phyloP scores from a whole-genome alignment of 2,888 invertebrate species.

The Campoplex capitator region DNA sequence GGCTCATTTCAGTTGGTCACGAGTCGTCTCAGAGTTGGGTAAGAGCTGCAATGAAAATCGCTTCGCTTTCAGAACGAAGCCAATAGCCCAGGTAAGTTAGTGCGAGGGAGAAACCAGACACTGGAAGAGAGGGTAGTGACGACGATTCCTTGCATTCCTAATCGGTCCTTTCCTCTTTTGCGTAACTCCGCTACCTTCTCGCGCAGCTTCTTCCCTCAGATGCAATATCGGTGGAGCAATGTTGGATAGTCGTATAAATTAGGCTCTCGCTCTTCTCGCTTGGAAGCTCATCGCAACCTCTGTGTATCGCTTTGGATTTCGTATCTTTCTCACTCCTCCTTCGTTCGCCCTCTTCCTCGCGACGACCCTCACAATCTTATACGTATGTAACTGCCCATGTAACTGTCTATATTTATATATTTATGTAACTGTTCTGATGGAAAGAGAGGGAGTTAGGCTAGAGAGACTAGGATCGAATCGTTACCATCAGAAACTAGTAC shows the following conservation, averaged over 20 bases:
- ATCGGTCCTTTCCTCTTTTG: constrained; percentile 36
- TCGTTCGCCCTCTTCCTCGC: constrained; percentile 1
- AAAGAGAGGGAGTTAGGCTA: background rate
- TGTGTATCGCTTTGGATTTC: background rate
- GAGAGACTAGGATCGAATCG: constrained; percentile 77
- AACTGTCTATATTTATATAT: constrained; percentile 1
- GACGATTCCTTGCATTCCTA: constrained; percentile 16
- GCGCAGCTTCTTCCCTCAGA: constrained; percentile 20
- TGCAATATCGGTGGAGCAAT: constrained; percentile 16
- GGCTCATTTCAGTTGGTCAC: constrained; percentile 16
- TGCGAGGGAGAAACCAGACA: background rate
- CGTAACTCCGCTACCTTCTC: constrained; percentile 14
- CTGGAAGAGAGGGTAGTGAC: background rate
- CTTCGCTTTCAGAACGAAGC: constrained; percentile 11
- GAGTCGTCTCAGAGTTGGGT: background rate
- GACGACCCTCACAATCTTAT: background rate
- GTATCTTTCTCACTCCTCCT: constrained; percentile 14
- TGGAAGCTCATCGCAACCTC: constrained; percentile 8
- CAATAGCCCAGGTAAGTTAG: background rate
- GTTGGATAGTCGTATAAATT: constrained; percentile 42
- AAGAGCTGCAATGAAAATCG: constrained; percentile 20
- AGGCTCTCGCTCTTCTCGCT: constrained; percentile 22
- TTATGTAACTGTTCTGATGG: background rate
- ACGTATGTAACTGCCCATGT: background rate
- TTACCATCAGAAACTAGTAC: constrained; percentile 76